Evolutionary conservation across 2,113 vertebrate species (phyloP).

Genomic region (Neomonachus schauinslandi): DNA sequence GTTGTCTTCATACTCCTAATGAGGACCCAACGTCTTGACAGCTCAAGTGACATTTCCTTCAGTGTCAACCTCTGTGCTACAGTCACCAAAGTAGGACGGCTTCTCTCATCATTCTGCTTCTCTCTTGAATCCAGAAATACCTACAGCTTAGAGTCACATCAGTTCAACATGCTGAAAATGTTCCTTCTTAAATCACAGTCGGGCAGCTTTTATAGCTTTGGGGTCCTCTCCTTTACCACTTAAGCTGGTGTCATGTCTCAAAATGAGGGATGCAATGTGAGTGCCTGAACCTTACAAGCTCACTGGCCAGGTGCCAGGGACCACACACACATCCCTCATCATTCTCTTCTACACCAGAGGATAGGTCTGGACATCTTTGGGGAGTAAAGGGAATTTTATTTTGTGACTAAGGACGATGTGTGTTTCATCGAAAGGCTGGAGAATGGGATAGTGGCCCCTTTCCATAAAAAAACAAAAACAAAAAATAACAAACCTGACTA

Average conservation of each 20-base stretch:
- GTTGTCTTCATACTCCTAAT: constrained; percentile 30
- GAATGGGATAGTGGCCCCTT: neutral
- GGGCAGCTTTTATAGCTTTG: neutral
- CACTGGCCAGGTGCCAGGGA: neutral
- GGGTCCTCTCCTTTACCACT: neutral
- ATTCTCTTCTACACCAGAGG: neutral
- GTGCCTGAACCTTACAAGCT: neutral
- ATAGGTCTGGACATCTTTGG: neutral
- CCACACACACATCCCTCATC: neutral
- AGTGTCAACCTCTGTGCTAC: neutral
- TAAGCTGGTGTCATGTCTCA: neutral
- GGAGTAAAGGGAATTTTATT: neutral
- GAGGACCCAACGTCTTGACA: neutral
- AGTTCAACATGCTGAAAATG: constrained; percentile 1
- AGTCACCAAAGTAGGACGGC: neutral
- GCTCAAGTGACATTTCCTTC: neutral
- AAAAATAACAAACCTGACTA: neutral
- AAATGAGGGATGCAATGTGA: neutral
- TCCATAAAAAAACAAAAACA: neutral
- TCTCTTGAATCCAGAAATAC: neutral
- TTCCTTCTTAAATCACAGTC: neutral
- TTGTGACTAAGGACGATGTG: neutral
- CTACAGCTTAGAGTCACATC: neutral
- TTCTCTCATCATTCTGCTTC: neutral
- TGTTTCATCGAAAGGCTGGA: neutral